Conservation (phyloP, 2,888 invertebrate species). For the Conops quadrifasciatus region DNA sequence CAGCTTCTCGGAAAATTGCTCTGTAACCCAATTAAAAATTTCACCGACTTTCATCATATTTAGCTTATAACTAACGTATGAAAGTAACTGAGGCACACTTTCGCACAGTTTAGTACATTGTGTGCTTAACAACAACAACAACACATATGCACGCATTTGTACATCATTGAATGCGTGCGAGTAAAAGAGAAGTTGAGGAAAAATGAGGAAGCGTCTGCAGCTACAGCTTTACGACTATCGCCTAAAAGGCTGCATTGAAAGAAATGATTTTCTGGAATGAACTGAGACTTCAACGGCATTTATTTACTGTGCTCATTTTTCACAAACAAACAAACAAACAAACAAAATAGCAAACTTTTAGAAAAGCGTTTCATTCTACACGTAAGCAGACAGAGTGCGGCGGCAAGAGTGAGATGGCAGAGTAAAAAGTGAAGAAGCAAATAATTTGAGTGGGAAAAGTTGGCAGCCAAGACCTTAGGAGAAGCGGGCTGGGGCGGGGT, state of each 20-base stretch:
- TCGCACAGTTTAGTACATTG: not conserved
- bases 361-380: not conserved
- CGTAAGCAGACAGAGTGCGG: not conserved
- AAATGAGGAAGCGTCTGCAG: not conserved
- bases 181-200: not conserved
- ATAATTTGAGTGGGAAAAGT: too few species aligned
- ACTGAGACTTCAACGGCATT: not conserved
- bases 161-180: not conserved
- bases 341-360: slow-evolving; percentile 1
- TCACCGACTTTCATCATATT: slow-evolving; percentile 12
- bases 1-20: slow-evolving; percentile 3
- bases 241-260: slow-evolving; percentile 14
- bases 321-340: not conserved
- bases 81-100: not conserved
- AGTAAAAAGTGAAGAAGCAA: not conserved
- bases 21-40: slow-evolving; percentile 19
- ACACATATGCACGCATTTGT: not conserved
- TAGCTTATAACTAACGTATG: too few species aligned
- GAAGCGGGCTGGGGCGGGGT: too few species aligned
- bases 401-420: not conserved
- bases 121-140: not conserved
- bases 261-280: not conserved
- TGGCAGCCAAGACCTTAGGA: too few species aligned
- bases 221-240: not conserved
- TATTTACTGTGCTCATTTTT: slow-evolving; percentile 15